Evolutionary conservation across 2,113 vertebrate genomes (phyloP), one percentile per base, ranked within the genome.

Genomic region (Bos indicus): DNA sequence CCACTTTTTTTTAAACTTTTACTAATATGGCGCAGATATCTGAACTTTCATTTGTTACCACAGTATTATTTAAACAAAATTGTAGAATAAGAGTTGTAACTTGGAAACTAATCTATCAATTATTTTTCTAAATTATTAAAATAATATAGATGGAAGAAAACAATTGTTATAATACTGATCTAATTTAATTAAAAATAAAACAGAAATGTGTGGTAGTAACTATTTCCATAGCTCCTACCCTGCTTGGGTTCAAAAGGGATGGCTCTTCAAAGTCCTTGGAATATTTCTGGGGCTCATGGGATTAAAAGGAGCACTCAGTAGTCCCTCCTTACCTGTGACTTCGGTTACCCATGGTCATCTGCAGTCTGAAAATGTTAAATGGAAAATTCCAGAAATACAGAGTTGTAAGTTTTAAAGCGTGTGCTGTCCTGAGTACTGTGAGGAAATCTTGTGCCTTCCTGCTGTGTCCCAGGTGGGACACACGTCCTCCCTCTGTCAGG

Each of bases 1-100:
- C 16, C 36, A 26, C 6, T n/a, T 14, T 56, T 83, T 56, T 56
- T 56, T 2, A 1, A 54, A 33, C 60, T 78, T 81, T 90, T 83
- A 21, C 54, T 78, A 64, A n/a, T 64, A 19, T 43, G 51, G 33
- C 26, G 90, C 30, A 40, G 36, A 84, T 90, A 67, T 43, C 43
- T 62, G 28, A 96, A 15, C n/a, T 43, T 90, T 88, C n/a, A 9
- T 95, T 85, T 96, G 67, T 88, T 94, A 88, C 51, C 84, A 87
- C 46, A 86, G 19, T 87, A 62, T 57, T 84, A 62, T 77, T 95
- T 46, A 33, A 67, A 36, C 51, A 59, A 89, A 95, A 77, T 11
- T 91, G 46, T 89, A 43, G 81, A 80, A 82, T 92, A 57, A 89
- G 43, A 93, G 77, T 28, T 19, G 14, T 64, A 84, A 90, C 57